phyloP scores from a whole-genome alignment of 1,140 invertebrate genomes.

The Drosophila pectinifera region DNA sequence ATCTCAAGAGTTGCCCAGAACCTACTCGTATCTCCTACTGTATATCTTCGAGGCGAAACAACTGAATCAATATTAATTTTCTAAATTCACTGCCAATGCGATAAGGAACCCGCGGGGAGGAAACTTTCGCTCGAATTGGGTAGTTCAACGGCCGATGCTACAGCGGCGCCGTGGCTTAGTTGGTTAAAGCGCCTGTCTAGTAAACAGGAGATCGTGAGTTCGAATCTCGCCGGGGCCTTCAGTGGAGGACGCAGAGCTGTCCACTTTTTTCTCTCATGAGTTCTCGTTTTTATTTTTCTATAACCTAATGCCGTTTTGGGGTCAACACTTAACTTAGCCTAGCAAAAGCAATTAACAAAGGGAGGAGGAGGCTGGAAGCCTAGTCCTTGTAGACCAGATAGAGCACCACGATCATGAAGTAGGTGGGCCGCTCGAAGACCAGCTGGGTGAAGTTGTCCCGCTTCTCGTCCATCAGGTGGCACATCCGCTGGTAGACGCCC shows the following conservation, averaged over 20 bases:
- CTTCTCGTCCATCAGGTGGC: constrained; percentile 79
- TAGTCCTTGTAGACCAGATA: constrained; percentile 81
- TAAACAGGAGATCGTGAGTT: constrained; percentile 88
- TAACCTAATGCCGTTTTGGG: constrained; percentile 3
- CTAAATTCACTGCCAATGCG: constrained; percentile 18
- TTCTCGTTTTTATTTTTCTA: constrained; percentile 4
- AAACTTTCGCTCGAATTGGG: constrained; percentile 20
- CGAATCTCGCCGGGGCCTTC: constrained; percentile 87
- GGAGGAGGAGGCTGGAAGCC: not conserved
- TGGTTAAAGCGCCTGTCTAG: constrained; percentile 88
- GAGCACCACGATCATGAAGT: constrained; percentile 79
- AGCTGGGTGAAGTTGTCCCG: constrained; percentile 79
- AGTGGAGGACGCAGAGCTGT: not conserved
- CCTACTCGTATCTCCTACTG: not conserved
- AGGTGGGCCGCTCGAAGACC: constrained; percentile 79
- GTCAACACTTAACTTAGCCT: constrained; percentile 25
- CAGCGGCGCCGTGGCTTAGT: constrained; percentile 87
- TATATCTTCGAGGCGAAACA: constrained; percentile 33
- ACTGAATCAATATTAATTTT: constrained; percentile 53
- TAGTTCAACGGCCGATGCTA: constrained; percentile 3
- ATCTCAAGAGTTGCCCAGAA: not conserved
- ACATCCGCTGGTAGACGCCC: constrained; percentile 77
- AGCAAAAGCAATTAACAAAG: constrained; percentile 28
- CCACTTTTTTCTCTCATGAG: not conserved
- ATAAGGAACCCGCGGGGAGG: not conserved